Base-by-base conservation (phyloP, 2,113 vertebrate species). In the Etheostoma cragini region DNA sequence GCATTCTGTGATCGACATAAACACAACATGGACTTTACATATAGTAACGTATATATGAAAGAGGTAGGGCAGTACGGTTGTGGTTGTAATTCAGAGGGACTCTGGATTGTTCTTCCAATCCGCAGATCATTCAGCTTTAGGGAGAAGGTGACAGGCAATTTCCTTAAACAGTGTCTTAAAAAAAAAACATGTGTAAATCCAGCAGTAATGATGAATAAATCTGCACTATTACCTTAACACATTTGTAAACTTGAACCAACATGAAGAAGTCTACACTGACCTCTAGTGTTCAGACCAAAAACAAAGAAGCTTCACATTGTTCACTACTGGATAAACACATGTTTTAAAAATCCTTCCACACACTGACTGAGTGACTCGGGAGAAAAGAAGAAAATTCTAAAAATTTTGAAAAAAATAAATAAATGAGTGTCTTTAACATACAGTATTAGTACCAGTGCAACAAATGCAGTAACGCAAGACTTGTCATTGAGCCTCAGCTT, bases 41-140 rank as follows among this genome's bases (percentile, higher is more conserved):
- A 88, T 86, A 78, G 42, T 35, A 1, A 64, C 60, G 52, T 82
- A 83, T 80, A 84, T 85, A 81, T 90, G 70, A 52, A 38, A 81
- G 33, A 73, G 14, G 14, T 33, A 35, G n/a, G 26, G 24, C 16
- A 33, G 17, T 26, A 15, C 30, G 49, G 67, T 8, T 24, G 50
- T 49, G 54, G 49, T 64, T 5, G 30, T 53, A 38, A 56, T 57
- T 82, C 74, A 66, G 21, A 64, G n/a, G 33, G 14, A 75, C 46
- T n/a, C 19, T 50, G 50, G 42, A 42, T 42, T 38, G 38, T 10
- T 50, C 54, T 42, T 38, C 50, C 26, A 72, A 80, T 69, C 69
- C 52, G 54, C 42, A 76, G 64, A 75, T 49, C 21, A 72, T 68
- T 14, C 57, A 79, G 26, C 38, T 46, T 74, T 11, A 46, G 26